A percentile compares a stretch with the other conserved stretches of the same genome.
Conservation (phyloP, 2,797 vertebrate species). For the Neopelma chrysocephalum region DNA sequence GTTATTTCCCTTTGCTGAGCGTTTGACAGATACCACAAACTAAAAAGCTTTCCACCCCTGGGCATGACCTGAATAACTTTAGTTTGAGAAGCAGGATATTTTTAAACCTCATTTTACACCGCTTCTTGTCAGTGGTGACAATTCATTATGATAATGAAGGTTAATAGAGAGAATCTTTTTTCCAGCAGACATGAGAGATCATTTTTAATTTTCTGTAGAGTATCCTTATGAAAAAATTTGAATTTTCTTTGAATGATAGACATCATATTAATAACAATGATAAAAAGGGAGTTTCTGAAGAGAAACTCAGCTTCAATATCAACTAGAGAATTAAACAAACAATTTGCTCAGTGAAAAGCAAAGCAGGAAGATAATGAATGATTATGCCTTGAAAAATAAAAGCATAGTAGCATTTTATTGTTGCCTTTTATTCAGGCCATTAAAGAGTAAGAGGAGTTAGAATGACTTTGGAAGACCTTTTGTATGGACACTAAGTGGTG, state of each 20-base stretch:
- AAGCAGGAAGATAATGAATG: neutral
- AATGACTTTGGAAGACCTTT: neutral
- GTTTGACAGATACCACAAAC: neutral
- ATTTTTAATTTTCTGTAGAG: neutral
- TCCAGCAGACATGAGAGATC: neutral
- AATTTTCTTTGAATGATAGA: neutral
- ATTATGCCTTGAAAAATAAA: neutral
- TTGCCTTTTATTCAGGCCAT: neutral
- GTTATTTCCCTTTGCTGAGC: neutral
- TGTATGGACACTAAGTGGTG: neutral
- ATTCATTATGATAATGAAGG: slow-evolving; percentile 43
- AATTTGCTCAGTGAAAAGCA: neutral
- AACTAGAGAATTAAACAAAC: neutral
- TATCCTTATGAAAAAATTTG: neutral
- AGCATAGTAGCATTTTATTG: neutral
- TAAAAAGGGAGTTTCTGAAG: neutral
- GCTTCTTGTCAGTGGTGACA: neutral
- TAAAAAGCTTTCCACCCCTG: neutral
- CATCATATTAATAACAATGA: neutral
- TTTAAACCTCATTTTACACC: slow-evolving; percentile 7
- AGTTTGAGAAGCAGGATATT: slow-evolving; percentile 11
- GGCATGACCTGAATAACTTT: slow-evolving; percentile 5
- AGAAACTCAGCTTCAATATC: neutral
- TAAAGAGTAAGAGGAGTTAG: neutral
- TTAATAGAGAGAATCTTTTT: neutral